Evolutionary conservation across 2,888 invertebrate species (phyloP).

Genomic region (Carpatolechia fugitivella): DNA sequence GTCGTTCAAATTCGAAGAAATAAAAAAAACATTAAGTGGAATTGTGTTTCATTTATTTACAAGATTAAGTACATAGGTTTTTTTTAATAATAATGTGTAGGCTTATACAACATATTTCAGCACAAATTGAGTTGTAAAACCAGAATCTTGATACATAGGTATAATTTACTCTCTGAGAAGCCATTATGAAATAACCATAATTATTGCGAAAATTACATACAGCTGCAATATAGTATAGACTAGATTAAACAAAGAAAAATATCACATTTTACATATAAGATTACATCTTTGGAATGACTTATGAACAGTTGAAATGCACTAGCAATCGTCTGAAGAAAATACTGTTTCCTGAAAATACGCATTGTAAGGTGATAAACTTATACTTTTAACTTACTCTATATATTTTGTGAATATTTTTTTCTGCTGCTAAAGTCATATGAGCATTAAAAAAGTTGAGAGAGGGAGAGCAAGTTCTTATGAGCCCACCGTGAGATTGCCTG

Average conservation of each 20-base stretch:
- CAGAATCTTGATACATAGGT: too few relatives aligned
- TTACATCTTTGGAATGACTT: slow-evolving; percentile 49
- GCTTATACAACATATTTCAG: background rate
- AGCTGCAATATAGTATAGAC: slow-evolving; percentile 17
- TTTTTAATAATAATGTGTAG: slow-evolving; percentile 2
- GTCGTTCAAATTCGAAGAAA: background rate
- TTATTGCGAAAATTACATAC: background rate
- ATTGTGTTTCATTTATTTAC: slow-evolving; percentile 36
- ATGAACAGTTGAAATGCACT: slow-evolving; percentile 14
- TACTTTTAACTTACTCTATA: background rate
- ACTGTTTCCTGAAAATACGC: background rate
- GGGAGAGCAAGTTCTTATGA: too few relatives aligned
- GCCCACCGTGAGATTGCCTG: too few relatives aligned
- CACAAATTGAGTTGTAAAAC: too few relatives aligned
- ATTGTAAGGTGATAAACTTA: background rate
- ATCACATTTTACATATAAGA: slow-evolving; percentile 49
- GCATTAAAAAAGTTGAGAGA: too few relatives aligned
- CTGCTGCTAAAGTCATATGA: too few relatives aligned
- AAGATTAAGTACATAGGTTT: slow-evolving; percentile 25
- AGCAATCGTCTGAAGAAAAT: slow-evolving; percentile 7
- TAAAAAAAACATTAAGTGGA: slow-evolving; percentile 1
- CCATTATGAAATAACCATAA: too few relatives aligned
- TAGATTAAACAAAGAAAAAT: slow-evolving; percentile 39
- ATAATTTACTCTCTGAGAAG: too few relatives aligned
- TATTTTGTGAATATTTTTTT: background rate